Evolutionary conservation across 2,113 vertebrate genomes (phyloP), one percentile per base, ranked within the genome.

Genomic region (Hirundichthys speculiger): DNA sequence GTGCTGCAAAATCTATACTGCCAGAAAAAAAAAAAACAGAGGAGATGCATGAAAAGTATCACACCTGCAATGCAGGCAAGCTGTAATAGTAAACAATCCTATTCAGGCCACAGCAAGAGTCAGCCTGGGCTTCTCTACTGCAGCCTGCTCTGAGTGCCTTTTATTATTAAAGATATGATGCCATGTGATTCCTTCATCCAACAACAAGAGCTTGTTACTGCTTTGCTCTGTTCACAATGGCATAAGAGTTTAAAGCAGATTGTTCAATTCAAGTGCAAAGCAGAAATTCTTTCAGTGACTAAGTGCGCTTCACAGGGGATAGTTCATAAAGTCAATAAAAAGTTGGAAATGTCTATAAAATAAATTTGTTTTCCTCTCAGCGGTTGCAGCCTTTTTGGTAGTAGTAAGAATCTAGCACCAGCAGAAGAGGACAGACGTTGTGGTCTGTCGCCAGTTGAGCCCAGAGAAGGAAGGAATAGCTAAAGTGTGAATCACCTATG

Each of bases 301-400:
- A 57, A 61, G 22, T 24, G 39, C 21, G 20, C 63, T 46, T 30
- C 45, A 59, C 19, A 25, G n/a, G n/a, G n/a, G n/a, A n/a, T 11
- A 40, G 40, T 76, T 71, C 62, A 22, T 57, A 27, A 54, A 77
- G 66, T 71, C 50, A 70, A 77, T 77, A 79, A 84, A 83, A 73
- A 69, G 64, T 82, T 67, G 48, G 27, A 77, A 76, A 85, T 59
- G 67, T 79, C 63, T 58, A 75, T 83, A 80, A 77, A 84, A 72
- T 53, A 68, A 77, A 75, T 64, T 13, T 57, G 50, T 64, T 64
- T 16, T 25, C 65, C 56, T 12, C 22, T 64, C 51, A 69, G 53
- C 56, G 57, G 71, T 63, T 64, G 63, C 48, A 57, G 52, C 25
- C 5, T 56, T 69, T 58, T 60, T 41, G 55, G 62, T 34, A 64